These are phyloP conservation scores for Squalus acanthias DNA, from an alignment of 2,797 vertebrate species.

Conservation along the genomic window DNA sequence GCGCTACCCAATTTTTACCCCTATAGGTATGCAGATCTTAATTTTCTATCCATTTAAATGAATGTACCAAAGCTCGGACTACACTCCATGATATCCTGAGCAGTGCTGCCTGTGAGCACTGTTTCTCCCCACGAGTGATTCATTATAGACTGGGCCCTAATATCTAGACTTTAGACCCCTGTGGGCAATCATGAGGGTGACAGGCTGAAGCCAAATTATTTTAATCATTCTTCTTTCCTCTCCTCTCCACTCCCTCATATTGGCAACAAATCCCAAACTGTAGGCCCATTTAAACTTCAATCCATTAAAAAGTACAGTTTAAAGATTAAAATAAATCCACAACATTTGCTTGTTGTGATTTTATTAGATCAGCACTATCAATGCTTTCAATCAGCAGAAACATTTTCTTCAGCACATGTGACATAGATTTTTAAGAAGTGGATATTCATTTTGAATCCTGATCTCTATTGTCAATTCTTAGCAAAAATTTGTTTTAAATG, in stretches of 20 bases:
- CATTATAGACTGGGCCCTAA: background rate
- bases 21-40: background rate
- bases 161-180: background rate
- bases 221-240: background rate
- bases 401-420: background rate
- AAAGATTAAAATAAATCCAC: background rate
- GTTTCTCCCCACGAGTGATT: background rate
- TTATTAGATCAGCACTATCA: background rate
- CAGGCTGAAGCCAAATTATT: background rate
- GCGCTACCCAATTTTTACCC: too few relatives aligned
- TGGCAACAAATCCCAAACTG: background rate
- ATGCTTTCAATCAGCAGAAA: background rate
- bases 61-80: background rate
- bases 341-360: constrained; percentile 14
- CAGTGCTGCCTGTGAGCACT: background rate
- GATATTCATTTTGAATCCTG: background rate
- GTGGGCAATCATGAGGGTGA: background rate
- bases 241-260: background rate
- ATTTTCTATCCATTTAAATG: background rate
- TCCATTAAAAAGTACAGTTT: background rate
- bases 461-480: background rate
- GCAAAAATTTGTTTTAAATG: background rate
- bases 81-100: background rate
- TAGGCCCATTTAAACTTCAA: background rate
- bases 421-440: background rate